A percentile compares a stretch with the other conserved stretches of the same genome.
Conservation (phyloP, 2,888 invertebrate genomes). For the Hymenopus coronatus region DNA sequence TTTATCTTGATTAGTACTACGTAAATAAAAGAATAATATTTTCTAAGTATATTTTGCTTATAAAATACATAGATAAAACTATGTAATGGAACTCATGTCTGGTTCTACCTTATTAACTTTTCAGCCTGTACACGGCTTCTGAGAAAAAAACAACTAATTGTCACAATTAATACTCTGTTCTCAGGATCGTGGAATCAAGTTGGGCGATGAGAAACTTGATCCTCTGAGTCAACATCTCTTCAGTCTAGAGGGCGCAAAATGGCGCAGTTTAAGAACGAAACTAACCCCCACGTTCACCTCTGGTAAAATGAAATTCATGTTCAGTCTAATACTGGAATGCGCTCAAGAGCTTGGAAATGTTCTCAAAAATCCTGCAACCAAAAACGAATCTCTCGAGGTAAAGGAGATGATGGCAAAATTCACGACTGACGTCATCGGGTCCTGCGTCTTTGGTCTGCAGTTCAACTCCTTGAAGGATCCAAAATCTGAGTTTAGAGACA, state of each 20-base stretch:
- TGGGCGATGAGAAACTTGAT: constrained; percentile 23
- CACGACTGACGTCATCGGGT: constrained; percentile 34
- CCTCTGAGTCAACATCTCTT: constrained; percentile 30
- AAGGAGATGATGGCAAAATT: constrained; percentile 33
- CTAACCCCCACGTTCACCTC: constrained; percentile 43
- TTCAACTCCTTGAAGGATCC: constrained; percentile 33
- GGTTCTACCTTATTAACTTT: no score
- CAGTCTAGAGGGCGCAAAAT: constrained; percentile 36
- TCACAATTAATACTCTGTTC: background rate
- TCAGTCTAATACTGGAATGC: constrained; percentile 36
- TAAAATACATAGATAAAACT: no score
- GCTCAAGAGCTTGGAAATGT: constrained; percentile 23
- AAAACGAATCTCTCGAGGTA: constrained; percentile 12
- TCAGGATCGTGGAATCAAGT: background rate
- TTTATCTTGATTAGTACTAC: no score
- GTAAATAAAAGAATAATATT: no score
- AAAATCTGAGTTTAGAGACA: constrained; percentile 31
- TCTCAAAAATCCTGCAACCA: background rate
- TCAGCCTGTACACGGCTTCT: no score
- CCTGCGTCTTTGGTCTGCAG: constrained; percentile 33
- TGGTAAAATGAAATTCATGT: constrained; percentile 42
- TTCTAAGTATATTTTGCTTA: no score
- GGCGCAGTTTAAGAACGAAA: constrained; percentile 40
- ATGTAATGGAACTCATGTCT: no score
- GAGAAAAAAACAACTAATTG: no score